Conservation (phyloP, 2,888 invertebrate genomes). For the Aplocera efformata region DNA sequence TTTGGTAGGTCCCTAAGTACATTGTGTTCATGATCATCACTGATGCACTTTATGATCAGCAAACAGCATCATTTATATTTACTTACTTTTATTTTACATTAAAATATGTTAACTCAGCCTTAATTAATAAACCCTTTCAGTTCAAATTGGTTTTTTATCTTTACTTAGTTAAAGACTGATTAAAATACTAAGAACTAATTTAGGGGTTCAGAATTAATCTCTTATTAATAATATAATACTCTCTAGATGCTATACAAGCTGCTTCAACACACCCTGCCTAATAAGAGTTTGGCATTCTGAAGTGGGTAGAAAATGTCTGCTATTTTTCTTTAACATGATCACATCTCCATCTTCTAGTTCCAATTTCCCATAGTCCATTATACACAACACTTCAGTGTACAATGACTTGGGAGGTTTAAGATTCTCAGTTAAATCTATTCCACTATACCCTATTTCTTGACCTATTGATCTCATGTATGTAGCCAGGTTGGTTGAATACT, state of each 20-base stretch:
- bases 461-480: constrained; percentile 95
- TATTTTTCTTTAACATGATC: constrained; percentile 92
- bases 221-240: neutral
- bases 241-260: constrained; percentile 61
- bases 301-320: constrained; percentile 93
- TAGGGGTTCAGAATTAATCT: too few relatives aligned
- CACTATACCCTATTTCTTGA: constrained; percentile 83
- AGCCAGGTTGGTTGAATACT: constrained; percentile 92
- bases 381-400: constrained; percentile 94
- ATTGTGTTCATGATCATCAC: too few relatives aligned
- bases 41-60: too few relatives aligned
- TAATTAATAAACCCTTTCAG: too few relatives aligned
- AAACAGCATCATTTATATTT: too few relatives aligned
- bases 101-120: too few relatives aligned
- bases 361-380: constrained; percentile 95
- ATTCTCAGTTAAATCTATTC: constrained; percentile 92
- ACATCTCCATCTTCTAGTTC: constrained; percentile 97
- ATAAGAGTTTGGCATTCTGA: constrained; percentile 94
- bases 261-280: constrained; percentile 92
- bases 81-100: too few relatives aligned
- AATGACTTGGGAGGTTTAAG: constrained; percentile 95
- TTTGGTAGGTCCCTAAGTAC: too few relatives aligned
- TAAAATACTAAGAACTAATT: too few relatives aligned
- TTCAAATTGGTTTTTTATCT: too few relatives aligned
- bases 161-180: too few relatives aligned